Evolutionary conservation across 2,113 vertebrate species (phyloP), one percentile per base, ranked within the genome.

Genomic region (Orientallactaga bullata): DNA sequence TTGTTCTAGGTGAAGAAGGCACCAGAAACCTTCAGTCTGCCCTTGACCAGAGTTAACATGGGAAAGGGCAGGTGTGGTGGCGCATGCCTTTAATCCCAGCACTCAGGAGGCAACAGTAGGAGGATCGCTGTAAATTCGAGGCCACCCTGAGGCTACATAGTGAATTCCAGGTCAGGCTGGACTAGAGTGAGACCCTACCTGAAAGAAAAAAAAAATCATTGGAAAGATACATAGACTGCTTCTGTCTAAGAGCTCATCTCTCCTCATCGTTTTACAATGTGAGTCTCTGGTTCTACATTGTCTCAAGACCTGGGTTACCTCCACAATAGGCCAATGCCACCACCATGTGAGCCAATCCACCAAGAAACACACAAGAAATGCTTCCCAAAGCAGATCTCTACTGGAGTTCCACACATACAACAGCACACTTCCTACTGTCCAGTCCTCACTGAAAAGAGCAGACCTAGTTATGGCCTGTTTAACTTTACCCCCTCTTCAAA

Each of bases 201-300:
- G 17, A 79, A 47, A 83, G 90, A 61, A 61, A 84, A 63, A 84
- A 89, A 91, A 94, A 3, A 15, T 21, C 24, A 77, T 72, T 37
- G 83, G 83, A 68, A 60, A 90, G 20, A 81, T 55, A 86, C 11
- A 12, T 71, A 37, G 68, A 74, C 81, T 78, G 63, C 28, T 35
- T 94, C 58, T 51, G 58, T 86, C 60, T 82, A 90, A 71, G 87
- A 65, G 86, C 81, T 91, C 71, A 89, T 37, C 16, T 28, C 74
- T 96, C 71, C 72, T 24, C 4, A 28, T 82, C 94, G 73, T 89
- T 61, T 63, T 83, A 76, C 66, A 92, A 94, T 72, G 81, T 81
- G 51, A 61, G 76, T 20, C 47, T 89, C 35, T 37, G 39, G 51
- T 37, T 42, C 37, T 47, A 69, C 39, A 73, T 3, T 39, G 55